Conservation (phyloP, 1,140 invertebrate genomes). For the Dendroctonus valens region DNA sequence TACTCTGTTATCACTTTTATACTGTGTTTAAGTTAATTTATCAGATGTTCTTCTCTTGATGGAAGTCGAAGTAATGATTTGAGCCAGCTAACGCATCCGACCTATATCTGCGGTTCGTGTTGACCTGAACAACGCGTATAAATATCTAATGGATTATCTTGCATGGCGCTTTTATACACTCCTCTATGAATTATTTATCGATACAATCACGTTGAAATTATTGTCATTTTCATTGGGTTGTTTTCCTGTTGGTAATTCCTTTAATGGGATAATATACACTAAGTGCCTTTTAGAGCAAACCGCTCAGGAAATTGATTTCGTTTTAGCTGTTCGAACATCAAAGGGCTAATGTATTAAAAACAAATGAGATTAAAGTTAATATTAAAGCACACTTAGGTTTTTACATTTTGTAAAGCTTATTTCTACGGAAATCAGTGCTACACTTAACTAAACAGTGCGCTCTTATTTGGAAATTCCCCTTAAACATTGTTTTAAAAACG, state of each 20-base stretch:
- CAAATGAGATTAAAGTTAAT: background rate
- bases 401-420: too few species aligned
- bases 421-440: too few species aligned
- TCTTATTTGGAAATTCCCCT: too few species aligned
- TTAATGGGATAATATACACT: background rate
- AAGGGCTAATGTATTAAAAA: background rate
- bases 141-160: slow-evolving; percentile 20
- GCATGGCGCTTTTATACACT: slow-evolving; percentile 7
- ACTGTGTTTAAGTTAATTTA: too few species aligned
- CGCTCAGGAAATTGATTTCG: background rate
- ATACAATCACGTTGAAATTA: background rate
- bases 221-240: too few species aligned
- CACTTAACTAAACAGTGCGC: too few species aligned
- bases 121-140: slow-evolving; percentile 12
- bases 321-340: background rate
- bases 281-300: background rate
- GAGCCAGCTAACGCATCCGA: background rate
- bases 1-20: too few species aligned
- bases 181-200: background rate
- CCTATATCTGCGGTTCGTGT: slow-evolving; percentile 10
- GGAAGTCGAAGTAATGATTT: background rate
- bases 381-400: too few species aligned
- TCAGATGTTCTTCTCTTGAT: background rate
- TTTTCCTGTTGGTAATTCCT: background rate
- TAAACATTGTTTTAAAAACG: too few species aligned